Base-by-base conservation (phyloP, 2,797 vertebrate species). In the Labroides dimidiatus region DNA sequence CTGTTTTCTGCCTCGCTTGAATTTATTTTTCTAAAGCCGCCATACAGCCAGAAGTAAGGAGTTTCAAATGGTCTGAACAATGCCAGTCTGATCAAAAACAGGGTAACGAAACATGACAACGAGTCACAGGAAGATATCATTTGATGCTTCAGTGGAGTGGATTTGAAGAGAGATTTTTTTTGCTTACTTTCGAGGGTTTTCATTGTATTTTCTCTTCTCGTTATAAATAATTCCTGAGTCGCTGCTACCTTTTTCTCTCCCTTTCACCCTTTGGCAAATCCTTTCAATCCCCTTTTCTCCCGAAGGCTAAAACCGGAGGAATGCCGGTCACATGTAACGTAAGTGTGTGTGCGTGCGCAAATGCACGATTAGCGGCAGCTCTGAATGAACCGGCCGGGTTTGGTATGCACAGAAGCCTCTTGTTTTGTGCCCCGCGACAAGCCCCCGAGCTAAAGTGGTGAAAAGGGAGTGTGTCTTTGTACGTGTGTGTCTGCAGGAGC, bases 341-440 rank as follows among this genome's bases (percentile, higher is more conserved):
- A 65, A 69, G 59, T 65, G 80, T 74, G 65, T 69, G 78, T 75
- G 72, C 45, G 74, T 24, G 72, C 10, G 51, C 53, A 79, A 77
- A 82, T 55, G 44, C 68, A 64, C 13, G 72, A 89, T 82, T 84
- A 86, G 78, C 8, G 42, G 71, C 79, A 44, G 77, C 71, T 77
- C 72, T 82, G 84, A 88, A 81, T 81, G 87, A 88, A 75, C 64
- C 49, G 69, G 57, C 41, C 23, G 62, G 52, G 69, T 80, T 86
- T 67, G 87, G 82, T 84, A 86, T 89, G 89, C 78, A 80, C 75
- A 85, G 78, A 89, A 81, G 84, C 54, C 82, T 75, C 77, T 82
- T 82, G 70, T 79, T 80, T 73, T 79, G 76, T 72, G 82, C 81
- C 84, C 74, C 80, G 67, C 27, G 44, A 85, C 88, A 74, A 77